Percentiles rank a stretch among this genome's conserved stretches.
Conservation (phyloP, 1,140 invertebrate genomes). For the Limonius californicus region DNA sequence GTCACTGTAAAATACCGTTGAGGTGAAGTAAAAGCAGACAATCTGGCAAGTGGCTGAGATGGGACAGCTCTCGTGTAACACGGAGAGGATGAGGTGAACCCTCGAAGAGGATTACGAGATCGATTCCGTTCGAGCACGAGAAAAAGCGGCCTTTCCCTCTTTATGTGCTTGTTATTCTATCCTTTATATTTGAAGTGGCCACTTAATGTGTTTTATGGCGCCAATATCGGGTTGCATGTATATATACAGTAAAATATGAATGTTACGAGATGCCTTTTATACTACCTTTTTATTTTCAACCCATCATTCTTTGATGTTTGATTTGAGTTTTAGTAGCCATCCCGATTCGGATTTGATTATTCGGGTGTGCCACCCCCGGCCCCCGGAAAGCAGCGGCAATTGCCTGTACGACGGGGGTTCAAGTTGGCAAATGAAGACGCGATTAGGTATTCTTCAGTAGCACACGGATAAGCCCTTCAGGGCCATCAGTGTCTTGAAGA, state of each 20-base stretch:
- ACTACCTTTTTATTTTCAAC: background rate
- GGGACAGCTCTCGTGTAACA: constrained; percentile 14
- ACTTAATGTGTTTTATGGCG: constrained; percentile 38
- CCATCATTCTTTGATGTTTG: constrained; percentile 1
- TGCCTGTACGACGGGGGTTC: background rate
- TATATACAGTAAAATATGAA: constrained; percentile 34
- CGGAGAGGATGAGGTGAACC: constrained; percentile 23
- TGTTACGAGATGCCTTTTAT: constrained; percentile 18
- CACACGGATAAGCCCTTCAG: constrained; percentile 14
- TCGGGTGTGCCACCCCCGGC: too few relatives aligned
- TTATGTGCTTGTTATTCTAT: constrained; percentile 40
- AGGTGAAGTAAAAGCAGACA: constrained; percentile 17
- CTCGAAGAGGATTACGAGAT: constrained; percentile 36
- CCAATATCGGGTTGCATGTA: constrained; percentile 37
- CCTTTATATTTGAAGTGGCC: constrained; percentile 40
- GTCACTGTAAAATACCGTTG: constrained; percentile 18
- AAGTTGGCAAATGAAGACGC: background rate
- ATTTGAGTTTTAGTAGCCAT: constrained; percentile 1
- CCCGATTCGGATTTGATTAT: background rate
- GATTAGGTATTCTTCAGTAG: constrained; percentile 9
- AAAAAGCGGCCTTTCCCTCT: constrained; percentile 34
- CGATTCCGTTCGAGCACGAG: constrained; percentile 31
- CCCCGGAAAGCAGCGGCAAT: too few relatives aligned
- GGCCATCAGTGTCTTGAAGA: constrained; percentile 17
- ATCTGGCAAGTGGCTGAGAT: constrained; percentile 20